Percentiles rank a stretch among this genome's conserved stretches.
phyloP scores from a whole-genome alignment of 2,888 invertebrate species.

The Eupithecia subumbrata region DNA sequence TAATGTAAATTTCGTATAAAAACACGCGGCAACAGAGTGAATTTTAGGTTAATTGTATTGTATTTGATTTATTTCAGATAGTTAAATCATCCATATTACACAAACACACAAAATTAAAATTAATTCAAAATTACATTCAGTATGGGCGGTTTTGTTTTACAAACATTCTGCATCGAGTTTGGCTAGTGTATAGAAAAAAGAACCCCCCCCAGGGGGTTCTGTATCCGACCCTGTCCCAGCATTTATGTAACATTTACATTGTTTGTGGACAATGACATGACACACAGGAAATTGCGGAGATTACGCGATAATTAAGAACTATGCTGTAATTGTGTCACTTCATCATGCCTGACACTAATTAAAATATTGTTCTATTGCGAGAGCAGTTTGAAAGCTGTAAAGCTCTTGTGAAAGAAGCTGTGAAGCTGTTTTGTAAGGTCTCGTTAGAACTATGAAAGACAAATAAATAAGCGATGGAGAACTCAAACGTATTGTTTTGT shows the following conservation, averaged over 20 bases:
- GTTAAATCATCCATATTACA: no score
- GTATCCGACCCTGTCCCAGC: constrained; percentile 46
- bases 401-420: constrained; percentile 5
- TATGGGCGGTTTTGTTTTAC: no score
- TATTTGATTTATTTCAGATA: no score
- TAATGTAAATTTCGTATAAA: no score
- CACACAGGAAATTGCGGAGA: constrained; percentile 55
- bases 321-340: constrained; percentile 38
- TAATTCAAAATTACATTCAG: no score
- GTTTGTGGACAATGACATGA: constrained; percentile 62
- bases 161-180: no score
- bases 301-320: constrained; percentile 55
- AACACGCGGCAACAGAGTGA: no score
- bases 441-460: neutral
- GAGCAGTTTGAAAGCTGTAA: neutral
- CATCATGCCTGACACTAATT: constrained; percentile 24
- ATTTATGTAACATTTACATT: constrained; percentile 61
- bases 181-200: no score
- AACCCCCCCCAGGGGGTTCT: neutral
- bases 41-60: no score
- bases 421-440: neutral
- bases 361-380: constrained; percentile 18
- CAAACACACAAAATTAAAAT: no score
- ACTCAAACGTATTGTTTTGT: no score
- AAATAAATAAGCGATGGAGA: no score